Percentiles rank a stretch among this genome's conserved stretches.
These are phyloP conservation scores for Cebidichthys violaceus DNA, from an alignment of 2,113 vertebrate species.

Conservation along the genomic window DNA sequence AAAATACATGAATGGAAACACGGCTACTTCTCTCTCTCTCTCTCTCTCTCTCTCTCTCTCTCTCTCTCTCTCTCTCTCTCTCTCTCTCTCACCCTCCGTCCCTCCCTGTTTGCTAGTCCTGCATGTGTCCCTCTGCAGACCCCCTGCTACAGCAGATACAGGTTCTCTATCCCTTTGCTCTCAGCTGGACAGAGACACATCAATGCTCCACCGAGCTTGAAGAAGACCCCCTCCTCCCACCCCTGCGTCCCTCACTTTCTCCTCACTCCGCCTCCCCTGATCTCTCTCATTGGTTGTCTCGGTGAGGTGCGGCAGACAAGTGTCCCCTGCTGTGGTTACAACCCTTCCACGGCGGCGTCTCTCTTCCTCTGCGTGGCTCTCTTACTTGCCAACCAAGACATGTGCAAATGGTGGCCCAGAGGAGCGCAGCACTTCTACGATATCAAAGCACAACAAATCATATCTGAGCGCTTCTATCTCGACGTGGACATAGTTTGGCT, in stretches of 20 bases:
- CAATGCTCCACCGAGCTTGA: constrained; percentile 62
- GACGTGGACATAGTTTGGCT: neutral
- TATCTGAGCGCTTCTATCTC: neutral
- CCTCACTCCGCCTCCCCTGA: constrained; percentile 44
- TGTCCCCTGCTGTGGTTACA: constrained; percentile 63
- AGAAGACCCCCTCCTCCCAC: constrained; percentile 32
- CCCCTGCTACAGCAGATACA: constrained; percentile 57
- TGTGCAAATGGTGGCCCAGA: constrained; percentile 15
- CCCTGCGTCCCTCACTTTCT: constrained; percentile 34
- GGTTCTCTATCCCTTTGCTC: constrained; percentile 69
- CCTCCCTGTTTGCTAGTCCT: constrained; percentile 20
- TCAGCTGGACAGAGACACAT: constrained; percentile 73
- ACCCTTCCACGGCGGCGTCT: constrained; percentile 28
- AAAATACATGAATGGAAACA: neutral
- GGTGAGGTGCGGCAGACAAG: constrained; percentile 64
- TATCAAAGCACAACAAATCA: neutral
- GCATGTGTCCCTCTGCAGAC: constrained; percentile 39
- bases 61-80: neutral
- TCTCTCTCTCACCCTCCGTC: neutral
- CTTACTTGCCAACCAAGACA: constrained; percentile 15
- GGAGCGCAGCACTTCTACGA: neutral
- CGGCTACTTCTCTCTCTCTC: neutral
- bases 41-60: neutral
- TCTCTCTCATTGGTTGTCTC: constrained; percentile 59
- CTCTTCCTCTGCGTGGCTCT: constrained; percentile 29